Evolutionary conservation across 2,797 vertebrate genomes (phyloP), one percentile per base, ranked within the genome.

Genomic region (Leptatherina wallacei): DNA sequence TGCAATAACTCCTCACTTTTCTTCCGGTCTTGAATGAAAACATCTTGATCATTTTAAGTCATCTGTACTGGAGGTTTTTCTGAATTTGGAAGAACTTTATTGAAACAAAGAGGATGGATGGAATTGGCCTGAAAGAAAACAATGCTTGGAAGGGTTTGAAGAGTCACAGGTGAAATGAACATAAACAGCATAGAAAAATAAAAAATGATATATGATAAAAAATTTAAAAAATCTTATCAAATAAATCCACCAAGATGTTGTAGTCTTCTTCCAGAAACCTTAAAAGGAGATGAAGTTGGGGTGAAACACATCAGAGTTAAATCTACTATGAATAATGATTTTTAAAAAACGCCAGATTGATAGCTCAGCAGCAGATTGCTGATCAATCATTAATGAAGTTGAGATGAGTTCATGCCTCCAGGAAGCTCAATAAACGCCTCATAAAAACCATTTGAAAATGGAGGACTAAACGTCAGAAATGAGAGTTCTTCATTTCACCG

Each of bases 371-470:
- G 83, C 93, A 92, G 90, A 90, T 89, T 93, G 91, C 40, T 77
- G 62, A 82, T 94, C 73, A 95, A 95, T 94, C 80, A 94, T 93
- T 94, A 80, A 95, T 90, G 89, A 78, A 71, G 70, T 35, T 10
- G 52, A 66, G 76, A 87, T 82, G 80, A 75, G 84, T 85, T 80
- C 83, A 83, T 63, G 88, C 67, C 84, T 73, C 14, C 62, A 71
- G 84, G 74, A 87, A 85, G 83, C 77, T 52, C 83, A 83, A 88
- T 90, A 82, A 92, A 89, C 29, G 81, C 75, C 75, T 83, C 78
- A 78, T 78, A 82, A 84, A 35, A 85, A 20, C 47, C 35, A 73
- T 73, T 70, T 65, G 74, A 87, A 87, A 84, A 86, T 80, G 79
- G 77, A 75, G 71, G 65, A 77, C 58, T 68, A 22, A 18, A 75